These are phyloP conservation scores for Mirounga angustirostris DNA, from an alignment of 2,113 vertebrate genomes.

Conservation along the genomic window DNA sequence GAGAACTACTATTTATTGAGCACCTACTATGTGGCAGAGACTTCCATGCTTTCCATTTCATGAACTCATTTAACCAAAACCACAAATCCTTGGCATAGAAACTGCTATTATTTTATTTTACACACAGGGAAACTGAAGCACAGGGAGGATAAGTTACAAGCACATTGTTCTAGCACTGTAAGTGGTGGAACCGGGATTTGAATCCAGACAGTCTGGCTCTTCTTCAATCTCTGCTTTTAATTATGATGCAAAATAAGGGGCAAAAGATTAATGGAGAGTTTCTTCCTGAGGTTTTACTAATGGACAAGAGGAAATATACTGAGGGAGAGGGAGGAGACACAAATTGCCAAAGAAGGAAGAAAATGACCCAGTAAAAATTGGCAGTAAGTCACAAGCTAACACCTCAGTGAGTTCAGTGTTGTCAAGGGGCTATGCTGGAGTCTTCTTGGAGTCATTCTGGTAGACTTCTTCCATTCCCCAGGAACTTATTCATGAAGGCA, in stretches of 20 bases:
- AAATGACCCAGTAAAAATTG: neutral
- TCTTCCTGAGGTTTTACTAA: neutral
- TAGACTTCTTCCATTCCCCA: neutral
- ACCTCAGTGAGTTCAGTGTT: neutral
- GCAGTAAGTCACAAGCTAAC: neutral
- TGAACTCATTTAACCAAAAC: neutral
- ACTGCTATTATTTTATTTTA: neutral
- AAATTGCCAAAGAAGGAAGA: neutral
- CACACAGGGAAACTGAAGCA: neutral
- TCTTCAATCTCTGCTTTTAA: neutral
- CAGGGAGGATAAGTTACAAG: too few species aligned
- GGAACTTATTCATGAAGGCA: neutral
- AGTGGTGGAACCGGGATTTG: neutral
- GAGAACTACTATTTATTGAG: neutral
- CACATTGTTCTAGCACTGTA: neutral
- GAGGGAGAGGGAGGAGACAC: neutral
- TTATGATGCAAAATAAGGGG: neutral
- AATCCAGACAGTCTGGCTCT: neutral
- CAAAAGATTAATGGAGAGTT: neutral
- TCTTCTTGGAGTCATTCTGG: neutral
- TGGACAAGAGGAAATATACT: neutral
- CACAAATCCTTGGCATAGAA: neutral
- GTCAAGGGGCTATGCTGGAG: neutral
- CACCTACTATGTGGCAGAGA: neutral
- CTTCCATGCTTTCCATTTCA: neutral